Percentiles rank a stretch among this genome's conserved stretches.
Evolutionary conservation across 1,140 invertebrate species (phyloP).

Genomic region (Neomicropteryx cornuta): DNA sequence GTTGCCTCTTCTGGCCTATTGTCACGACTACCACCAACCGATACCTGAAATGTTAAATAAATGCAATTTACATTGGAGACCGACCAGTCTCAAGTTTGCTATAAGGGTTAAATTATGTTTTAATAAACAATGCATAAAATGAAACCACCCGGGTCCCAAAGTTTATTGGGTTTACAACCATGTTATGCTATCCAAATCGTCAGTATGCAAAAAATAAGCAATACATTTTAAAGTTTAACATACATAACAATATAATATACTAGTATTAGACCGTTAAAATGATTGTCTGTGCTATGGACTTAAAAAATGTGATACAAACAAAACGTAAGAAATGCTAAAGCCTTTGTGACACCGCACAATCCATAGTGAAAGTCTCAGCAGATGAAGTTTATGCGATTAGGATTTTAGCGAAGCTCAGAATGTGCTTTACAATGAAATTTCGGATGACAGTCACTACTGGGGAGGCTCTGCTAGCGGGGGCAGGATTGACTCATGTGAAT

Average conservation of each 20-base stretch:
- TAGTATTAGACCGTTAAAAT: no score
- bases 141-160: neutral
- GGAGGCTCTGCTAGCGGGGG: neutral
- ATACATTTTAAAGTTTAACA: neutral
- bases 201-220: neutral
- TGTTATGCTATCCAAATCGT: neutral
- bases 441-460: neutral
- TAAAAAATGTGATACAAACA: no score
- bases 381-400: neutral
- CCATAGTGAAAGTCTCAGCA: neutral
- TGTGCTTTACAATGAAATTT: conserved; percentile 19
- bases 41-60: conserved; percentile 34
- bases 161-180: neutral
- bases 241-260: no score
- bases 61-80: conserved; percentile 2
- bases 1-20: conserved; percentile 45
- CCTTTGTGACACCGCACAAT: conserved; percentile 16
- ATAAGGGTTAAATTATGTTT: neutral
- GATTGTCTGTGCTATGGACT: no score
- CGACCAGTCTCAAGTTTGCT: conserved; percentile 2
- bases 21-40: conserved; percentile 42
- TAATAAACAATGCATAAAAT: conserved; percentile 2
- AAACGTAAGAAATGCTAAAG: conserved; percentile 16
- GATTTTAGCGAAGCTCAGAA: conserved; percentile 14
- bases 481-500: neutral